Percentiles rank a stretch among this genome's conserved stretches.
Evolutionary conservation across 2,888 invertebrate genomes (phyloP).

Genomic region (Dynastes tityus): DNA sequence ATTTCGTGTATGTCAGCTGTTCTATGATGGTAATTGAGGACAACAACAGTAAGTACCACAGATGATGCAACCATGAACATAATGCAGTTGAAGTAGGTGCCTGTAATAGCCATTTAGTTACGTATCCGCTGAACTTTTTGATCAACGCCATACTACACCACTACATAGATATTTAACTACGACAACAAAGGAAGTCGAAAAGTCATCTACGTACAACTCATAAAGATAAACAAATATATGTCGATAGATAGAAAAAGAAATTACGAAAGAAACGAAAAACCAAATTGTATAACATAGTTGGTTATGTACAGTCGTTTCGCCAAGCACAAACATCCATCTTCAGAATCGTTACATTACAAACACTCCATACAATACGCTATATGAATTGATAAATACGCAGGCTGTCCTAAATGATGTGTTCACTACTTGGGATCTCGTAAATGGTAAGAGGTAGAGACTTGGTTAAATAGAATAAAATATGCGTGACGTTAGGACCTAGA

Average conservation of each 20-base stretch:
- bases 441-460: no score
- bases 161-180: slow-evolving; percentile 53
- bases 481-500: no score
- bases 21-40: slow-evolving; percentile 97
- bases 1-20: slow-evolving; percentile 97
- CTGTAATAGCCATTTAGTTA: slow-evolving; percentile 69
- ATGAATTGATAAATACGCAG: slow-evolving; percentile 54
- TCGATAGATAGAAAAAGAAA: slow-evolving; percentile 22
- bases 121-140: slow-evolving; percentile 45
- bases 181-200: slow-evolving; percentile 49
- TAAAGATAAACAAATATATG: slow-evolving; percentile 15
- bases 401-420: no score
- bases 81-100: slow-evolving; percentile 99
- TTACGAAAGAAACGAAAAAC: slow-evolving; percentile 32
- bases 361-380: slow-evolving; percentile 59
- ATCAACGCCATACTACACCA: slow-evolving; percentile 47
- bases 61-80: slow-evolving; percentile 99
- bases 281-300: slow-evolving; percentile 52
- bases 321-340: slow-evolving; percentile 66
- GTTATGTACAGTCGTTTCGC: slow-evolving; percentile 65
- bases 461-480: no score
- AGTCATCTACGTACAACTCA: slow-evolving; percentile 43
- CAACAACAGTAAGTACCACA: slow-evolving; percentile 96
- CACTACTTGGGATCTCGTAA: no score
- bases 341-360: slow-evolving; percentile 63